These are phyloP conservation scores for Eulacestoma nigropectus DNA, from an alignment of 2,113 vertebrate species.

Conservation along the genomic window DNA sequence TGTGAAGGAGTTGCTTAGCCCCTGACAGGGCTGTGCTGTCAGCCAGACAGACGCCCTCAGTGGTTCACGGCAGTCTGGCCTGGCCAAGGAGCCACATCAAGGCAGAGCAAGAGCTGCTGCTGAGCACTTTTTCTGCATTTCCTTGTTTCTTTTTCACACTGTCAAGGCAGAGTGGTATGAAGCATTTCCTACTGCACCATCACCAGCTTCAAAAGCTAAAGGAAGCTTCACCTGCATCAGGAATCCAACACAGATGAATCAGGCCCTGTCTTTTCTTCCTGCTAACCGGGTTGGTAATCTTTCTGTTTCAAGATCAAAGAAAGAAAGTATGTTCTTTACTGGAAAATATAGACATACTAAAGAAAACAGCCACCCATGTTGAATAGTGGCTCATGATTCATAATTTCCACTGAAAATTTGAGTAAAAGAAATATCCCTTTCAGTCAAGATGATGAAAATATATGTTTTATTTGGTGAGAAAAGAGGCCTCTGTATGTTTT, in stretches of 20 bases:
- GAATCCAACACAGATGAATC: neutral
- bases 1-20: neutral
- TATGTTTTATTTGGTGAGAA: neutral
- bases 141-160: neutral
- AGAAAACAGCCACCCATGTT: neutral
- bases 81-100: neutral
- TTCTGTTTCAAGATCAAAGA: neutral
- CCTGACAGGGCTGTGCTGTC: neutral
- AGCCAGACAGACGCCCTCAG: neutral
- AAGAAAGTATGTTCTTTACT: neutral
- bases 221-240: neutral
- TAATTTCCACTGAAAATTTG: neutral
- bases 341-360: neutral
- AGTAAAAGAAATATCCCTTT: neutral
- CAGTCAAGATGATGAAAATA: neutral
- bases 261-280: neutral
- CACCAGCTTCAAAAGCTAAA: slow-evolving; percentile 4
- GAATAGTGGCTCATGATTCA: neutral
- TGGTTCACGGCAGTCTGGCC: neutral
- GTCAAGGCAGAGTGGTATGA: neutral
- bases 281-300: neutral
- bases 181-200: neutral
- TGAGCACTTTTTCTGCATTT: neutral
- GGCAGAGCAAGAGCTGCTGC: neutral
- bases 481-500: neutral